phyloP scores from a whole-genome alignment of 2,888 invertebrate genomes.

The Lumbricus terrestris region DNA sequence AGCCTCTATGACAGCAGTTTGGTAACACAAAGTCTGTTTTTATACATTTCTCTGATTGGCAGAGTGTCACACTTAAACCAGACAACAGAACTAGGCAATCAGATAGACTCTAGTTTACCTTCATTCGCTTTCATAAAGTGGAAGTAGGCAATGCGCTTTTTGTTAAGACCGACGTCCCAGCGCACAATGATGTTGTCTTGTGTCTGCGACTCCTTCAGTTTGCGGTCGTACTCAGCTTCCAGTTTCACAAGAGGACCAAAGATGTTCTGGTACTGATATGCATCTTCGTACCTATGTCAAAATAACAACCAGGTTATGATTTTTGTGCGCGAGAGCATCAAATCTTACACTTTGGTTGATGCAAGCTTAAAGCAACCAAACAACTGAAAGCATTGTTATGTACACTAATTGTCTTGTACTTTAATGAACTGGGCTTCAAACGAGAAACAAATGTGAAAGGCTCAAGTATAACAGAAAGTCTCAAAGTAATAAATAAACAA shows the following conservation, averaged over 20 bases:
- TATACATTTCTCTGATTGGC: neutral
- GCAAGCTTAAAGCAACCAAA: neutral
- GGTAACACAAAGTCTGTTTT: neutral
- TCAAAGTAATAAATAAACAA: too few species aligned
- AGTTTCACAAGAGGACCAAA: slow-evolving; percentile 94
- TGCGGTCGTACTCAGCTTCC: slow-evolving; percentile 97
- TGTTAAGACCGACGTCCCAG: slow-evolving; percentile 97
- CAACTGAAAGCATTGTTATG: neutral
- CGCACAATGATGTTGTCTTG: slow-evolving; percentile 97
- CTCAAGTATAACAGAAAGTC: too few species aligned
- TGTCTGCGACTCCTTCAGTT: slow-evolving; percentile 86
- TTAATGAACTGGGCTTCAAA: too few species aligned
- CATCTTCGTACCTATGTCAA: slow-evolving; percentile 80
- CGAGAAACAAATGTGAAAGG: too few species aligned
- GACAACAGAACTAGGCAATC: neutral
- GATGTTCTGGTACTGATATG: slow-evolving; percentile 97
- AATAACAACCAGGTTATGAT: neutral
- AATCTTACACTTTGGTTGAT: neutral
- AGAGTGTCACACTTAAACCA: neutral
- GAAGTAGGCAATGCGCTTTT: slow-evolving; percentile 96
- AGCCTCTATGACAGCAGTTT: neutral
- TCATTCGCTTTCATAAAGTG: slow-evolving; percentile 95
- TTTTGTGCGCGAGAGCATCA: neutral
- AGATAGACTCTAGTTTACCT: slow-evolving; percentile 55
- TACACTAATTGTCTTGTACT: neutral